A percentile compares a stretch with the other conserved stretches of the same genome.
phyloP scores from a whole-genome alignment of 2,888 invertebrate species.

The Callosobruchus maculatus region DNA sequence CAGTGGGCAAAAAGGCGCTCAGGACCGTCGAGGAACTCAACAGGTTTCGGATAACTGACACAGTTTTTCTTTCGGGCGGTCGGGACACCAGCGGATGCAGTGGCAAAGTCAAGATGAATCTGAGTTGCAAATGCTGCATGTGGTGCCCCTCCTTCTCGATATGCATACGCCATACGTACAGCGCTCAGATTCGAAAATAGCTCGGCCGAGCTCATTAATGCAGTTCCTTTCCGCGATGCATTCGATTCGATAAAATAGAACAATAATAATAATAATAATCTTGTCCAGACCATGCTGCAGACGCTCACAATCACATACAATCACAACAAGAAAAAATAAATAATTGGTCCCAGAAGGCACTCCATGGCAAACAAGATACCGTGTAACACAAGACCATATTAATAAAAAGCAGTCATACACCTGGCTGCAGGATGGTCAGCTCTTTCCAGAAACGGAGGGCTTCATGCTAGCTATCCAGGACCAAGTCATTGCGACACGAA shows the following conservation, averaged over 20 bases:
- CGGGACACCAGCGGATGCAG: neutral
- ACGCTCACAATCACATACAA: too few relatives aligned
- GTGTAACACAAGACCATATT: too few relatives aligned
- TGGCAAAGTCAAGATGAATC: neutral
- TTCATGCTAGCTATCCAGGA: too few relatives aligned
- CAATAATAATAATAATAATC: too few relatives aligned
- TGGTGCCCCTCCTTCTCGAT: neutral
- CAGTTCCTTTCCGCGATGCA: neutral
- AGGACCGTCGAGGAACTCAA: constrained; percentile 20
- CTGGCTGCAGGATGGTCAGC: too few relatives aligned
- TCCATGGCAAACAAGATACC: too few relatives aligned
- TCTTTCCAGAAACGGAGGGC: too few relatives aligned
- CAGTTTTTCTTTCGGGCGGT: constrained; percentile 15
- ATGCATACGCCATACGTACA: neutral
- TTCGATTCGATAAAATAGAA: neutral
- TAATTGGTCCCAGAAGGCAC: too few relatives aligned
- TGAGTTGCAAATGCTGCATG: neutral
- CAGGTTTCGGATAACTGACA: constrained; percentile 37
- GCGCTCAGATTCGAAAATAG: neutral
- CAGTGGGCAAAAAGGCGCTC: neutral
- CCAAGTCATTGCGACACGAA: too few relatives aligned
- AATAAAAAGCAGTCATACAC: too few relatives aligned
- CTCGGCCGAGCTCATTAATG: neutral
- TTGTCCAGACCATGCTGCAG: too few relatives aligned
- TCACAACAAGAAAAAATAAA: too few relatives aligned